Evolutionary conservation across 2,888 invertebrate species (phyloP), one percentile per base, ranked within the genome.

Genomic region (Chymomyza amoena): DNA sequence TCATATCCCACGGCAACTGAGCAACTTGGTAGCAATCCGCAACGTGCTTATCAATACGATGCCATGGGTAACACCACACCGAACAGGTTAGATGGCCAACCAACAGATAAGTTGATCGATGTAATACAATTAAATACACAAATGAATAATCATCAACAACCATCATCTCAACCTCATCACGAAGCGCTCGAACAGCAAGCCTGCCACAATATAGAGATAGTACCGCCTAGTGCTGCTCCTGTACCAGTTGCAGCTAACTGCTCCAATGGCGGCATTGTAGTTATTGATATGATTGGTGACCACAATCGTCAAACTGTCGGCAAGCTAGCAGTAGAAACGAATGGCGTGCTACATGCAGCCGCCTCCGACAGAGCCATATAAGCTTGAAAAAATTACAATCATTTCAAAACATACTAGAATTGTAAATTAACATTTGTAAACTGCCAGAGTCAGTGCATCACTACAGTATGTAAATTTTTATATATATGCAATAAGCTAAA

Each of bases 41-140:
- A 61, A 69, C 51, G 70, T 45, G 54, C 32, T 39, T 73, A 69
- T 20, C 72, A 80, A 6, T 97, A 97, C 94, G 95, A 97, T 93
- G 96, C 97, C 88, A 97, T 97, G 97, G 97, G 96, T 93, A 95
- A 94, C 95, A 92, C 95, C 94, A 92, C 57, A 56, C 62, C 69
- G 61, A 84, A 70, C 85, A 85, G 87, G 87, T 86, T 86, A 87
- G 85, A 87, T 61, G 79, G 76, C 63, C 88, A 90, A 77, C 81
- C 90, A 72, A 90, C 90, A 84, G 91, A 91, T 88, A 91, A 89
- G 86, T 89, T 91, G 87, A 90, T 91, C 83, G 88, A 87, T 79
- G 86, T 81, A 79, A 80, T 77, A 60, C 81, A 85, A 75, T 78
- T 80, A 25, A 25, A 18, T 13, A 13, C 25, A 15, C 57, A 28